Evolutionary conservation across 1,140 invertebrate genomes (phyloP), one percentile per base, ranked within the genome.

Genomic region (Leptinotarsa texana): DNA sequence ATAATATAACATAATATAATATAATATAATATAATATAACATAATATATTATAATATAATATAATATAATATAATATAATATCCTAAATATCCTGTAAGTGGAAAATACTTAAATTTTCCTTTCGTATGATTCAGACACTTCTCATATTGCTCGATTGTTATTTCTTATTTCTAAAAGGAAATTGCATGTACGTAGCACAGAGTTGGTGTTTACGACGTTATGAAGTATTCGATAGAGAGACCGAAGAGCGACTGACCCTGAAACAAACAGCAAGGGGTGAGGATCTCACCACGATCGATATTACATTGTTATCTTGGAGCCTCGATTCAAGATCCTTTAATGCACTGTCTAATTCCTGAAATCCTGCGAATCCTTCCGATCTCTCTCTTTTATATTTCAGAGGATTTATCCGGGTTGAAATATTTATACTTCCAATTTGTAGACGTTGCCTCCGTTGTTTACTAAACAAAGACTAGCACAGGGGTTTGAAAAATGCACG

Each of bases 271-370:
- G 63, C 51, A 1, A 27, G 24, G 63, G 63, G 63, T 65, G 22
- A 65, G 11, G 63, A 65, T 18, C 63, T 24, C 63, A 65, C 21
- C 63, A 24, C 63, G 63, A 65, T 65, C 21, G 24, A 21, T 65
- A 65, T 65, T 11, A 27, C 63, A 27, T 65, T 65, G 63, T 65
- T 65, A 65, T 65, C 63, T 27, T 65, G 63, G 63, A 65, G 63
- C 63, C 63, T 21, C 63, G 51, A 57, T 65, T 65, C 63, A 65
- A 65, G 63, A 24, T 21, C 21, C 21, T 18, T 22, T 65, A 65
- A 65, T 65, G 63, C 63, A 65, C 63, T 22, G 63, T 65, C 21
- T 65, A 65, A 65, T 65, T 65, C 63, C 63, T 24, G 21, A 21
- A 65, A 27, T 65, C 63, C 24, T 27, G 63, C 24, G 24, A 65